phyloP scores from a whole-genome alignment of 1,140 invertebrate species.

The Drosophila watanabei region DNA sequence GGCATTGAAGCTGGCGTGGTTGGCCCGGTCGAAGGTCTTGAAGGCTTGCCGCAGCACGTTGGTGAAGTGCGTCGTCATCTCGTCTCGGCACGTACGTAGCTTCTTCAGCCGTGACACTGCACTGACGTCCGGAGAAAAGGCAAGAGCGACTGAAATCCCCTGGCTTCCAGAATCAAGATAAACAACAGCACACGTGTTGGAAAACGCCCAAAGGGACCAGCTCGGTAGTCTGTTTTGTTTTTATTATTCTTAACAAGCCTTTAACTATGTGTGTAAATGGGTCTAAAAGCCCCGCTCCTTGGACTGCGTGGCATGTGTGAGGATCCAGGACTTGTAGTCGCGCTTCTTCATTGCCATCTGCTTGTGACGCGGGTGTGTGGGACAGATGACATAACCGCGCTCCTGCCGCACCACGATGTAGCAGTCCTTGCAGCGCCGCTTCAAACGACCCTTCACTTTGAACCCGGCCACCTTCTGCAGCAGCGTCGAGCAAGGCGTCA shows the following conservation, averaged over 20 bases:
- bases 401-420: constrained; percentile 90
- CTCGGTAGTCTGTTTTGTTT: not conserved
- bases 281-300: constrained; percentile 87
- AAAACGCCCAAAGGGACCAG: not conserved
- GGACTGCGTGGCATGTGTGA: constrained; percentile 90
- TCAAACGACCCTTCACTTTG: constrained; percentile 87
- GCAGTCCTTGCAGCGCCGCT: constrained; percentile 91
- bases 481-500: constrained; percentile 55
- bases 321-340: constrained; percentile 89
- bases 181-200: constrained; percentile 47
- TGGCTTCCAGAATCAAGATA: constrained; percentile 29
- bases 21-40: constrained; percentile 87
- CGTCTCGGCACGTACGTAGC: constrained; percentile 48
- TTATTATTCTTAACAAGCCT: constrained; percentile 26
- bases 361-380: constrained; percentile 91
- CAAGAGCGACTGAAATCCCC: constrained; percentile 27
- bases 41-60: constrained; percentile 88
- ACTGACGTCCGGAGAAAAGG: constrained; percentile 43
- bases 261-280: constrained; percentile 16
- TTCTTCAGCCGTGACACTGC: constrained; percentile 21
- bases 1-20: constrained; percentile 86
- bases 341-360: constrained; percentile 90
- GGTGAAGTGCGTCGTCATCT: constrained; percentile 86
- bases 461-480: constrained; percentile 79
- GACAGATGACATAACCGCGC: constrained; percentile 91